These are phyloP conservation scores for Mastacembelus armatus DNA, from an alignment of 2,797 vertebrate genomes.

Conservation along the genomic window DNA sequence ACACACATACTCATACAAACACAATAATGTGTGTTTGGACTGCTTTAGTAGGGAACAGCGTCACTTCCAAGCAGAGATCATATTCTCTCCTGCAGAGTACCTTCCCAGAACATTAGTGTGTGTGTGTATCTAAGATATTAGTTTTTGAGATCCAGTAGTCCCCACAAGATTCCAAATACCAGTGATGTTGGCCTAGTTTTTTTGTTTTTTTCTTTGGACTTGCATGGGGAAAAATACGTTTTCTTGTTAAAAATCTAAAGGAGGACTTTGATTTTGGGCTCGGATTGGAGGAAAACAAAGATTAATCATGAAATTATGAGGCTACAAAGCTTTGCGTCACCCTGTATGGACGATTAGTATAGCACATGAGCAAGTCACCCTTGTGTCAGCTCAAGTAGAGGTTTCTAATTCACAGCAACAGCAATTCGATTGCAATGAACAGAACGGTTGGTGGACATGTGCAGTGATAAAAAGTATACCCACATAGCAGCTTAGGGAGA, in stretches of 20 bases:
- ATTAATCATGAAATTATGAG: not conserved
- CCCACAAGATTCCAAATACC: slow-evolving; percentile 1
- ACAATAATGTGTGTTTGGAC: slow-evolving; percentile 71
- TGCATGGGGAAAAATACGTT: not conserved
- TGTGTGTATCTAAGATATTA: slow-evolving; percentile 38
- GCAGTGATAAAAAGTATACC: too few relatives aligned
- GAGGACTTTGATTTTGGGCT: not conserved
- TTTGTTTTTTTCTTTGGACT: slow-evolving; percentile 26
- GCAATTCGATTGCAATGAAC: slow-evolving; percentile 44
- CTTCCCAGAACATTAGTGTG: slow-evolving; percentile 73
- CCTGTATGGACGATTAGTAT: not conserved
- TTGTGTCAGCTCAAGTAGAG: slow-evolving; percentile 3
- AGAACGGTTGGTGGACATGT: slow-evolving; percentile 2
- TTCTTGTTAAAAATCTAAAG: not conserved
- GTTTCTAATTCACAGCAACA: slow-evolving; percentile 11
- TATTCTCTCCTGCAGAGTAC: slow-evolving; percentile 70
- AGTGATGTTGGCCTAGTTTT: slow-evolving; percentile 14
- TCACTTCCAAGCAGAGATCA: slow-evolving; percentile 80
- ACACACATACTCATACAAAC: slow-evolving; percentile 31
- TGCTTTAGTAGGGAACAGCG: slow-evolving; percentile 64
- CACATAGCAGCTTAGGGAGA: too few relatives aligned
- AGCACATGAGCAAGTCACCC: not conserved
- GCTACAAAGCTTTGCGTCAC: not conserved
- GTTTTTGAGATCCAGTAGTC: slow-evolving; percentile 42
- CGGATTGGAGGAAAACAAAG: not conserved